These are phyloP conservation scores for Spodoptera exigua DNA, from an alignment of 2,888 invertebrate genomes.

Conservation along the genomic window DNA sequence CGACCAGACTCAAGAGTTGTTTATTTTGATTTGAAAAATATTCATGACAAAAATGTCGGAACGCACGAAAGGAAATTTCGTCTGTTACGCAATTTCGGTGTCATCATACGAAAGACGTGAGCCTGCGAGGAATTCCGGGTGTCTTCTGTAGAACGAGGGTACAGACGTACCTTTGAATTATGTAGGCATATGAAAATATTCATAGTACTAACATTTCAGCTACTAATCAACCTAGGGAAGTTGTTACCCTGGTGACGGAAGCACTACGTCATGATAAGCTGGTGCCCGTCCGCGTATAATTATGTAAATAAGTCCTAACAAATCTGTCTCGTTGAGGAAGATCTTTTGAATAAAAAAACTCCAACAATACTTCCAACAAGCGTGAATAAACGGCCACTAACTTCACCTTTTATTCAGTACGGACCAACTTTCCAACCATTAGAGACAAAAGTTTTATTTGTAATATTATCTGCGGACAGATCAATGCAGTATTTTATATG, in stretches of 20 bases:
- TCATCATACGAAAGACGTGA: conserved; percentile 14
- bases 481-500: conserved; percentile 22
- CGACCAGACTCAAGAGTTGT: conserved; percentile 15
- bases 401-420: conserved; percentile 2
- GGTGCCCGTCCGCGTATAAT: not conserved
- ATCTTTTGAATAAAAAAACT: too few species aligned
- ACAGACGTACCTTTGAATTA: conserved; percentile 9
- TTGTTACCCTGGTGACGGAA: conserved; percentile 31
- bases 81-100: conserved; percentile 34
- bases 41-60: conserved; percentile 22
- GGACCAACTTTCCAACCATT: conserved; percentile 1
- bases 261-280: conserved; percentile 24
- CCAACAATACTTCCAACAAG: not conserved
- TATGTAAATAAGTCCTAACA: not conserved
- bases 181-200: conserved; percentile 14
- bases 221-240: conserved; percentile 24
- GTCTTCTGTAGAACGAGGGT: conserved; percentile 13
- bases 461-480: conserved; percentile 17
- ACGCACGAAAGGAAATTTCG: conserved; percentile 20
- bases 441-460: conserved; percentile 7
- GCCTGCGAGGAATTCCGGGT: conserved; percentile 21
- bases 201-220: conserved; percentile 6
- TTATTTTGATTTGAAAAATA: conserved; percentile 39
- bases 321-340: too few species aligned
- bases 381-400: not conserved